Evolutionary conservation across 2,797 vertebrate genomes (phyloP).

Genomic region (Sebastes alutus): DNA sequence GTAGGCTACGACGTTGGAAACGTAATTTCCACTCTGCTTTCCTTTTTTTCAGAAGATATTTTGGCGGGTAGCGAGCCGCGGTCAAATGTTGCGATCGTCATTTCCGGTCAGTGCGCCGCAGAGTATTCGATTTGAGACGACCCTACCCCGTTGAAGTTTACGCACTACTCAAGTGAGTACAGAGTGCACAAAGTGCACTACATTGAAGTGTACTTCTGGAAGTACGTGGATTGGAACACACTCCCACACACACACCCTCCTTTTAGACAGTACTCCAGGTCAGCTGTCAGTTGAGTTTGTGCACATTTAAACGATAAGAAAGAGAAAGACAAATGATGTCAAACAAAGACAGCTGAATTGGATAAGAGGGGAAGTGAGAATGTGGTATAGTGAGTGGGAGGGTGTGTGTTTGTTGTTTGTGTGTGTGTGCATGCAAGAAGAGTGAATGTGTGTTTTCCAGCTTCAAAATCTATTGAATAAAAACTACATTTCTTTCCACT

Average conservation of each 20-base stretch:
- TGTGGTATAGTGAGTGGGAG: constrained; percentile 35
- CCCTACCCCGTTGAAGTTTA: too few relatives aligned
- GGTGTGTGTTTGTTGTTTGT: neutral
- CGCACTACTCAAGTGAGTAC: too few relatives aligned
- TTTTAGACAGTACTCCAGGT: neutral
- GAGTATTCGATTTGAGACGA: too few relatives aligned
- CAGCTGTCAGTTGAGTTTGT: neutral
- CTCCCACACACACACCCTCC: neutral
- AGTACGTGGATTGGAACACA: too few relatives aligned
- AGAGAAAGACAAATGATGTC: neutral
- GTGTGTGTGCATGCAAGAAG: neutral
- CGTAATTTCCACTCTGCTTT: too few relatives aligned
- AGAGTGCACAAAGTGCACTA: too few relatives aligned
- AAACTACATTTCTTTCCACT: neutral
- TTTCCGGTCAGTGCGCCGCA: too few relatives aligned
- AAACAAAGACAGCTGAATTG: constrained; percentile 18
- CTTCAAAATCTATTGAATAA: constrained; percentile 12
- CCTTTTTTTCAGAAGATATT: too few relatives aligned
- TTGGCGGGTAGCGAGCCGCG: too few relatives aligned
- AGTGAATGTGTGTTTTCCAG: constrained; percentile 7
- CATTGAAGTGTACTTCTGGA: too few relatives aligned
- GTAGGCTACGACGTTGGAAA: too few relatives aligned
- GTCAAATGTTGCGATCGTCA: too few relatives aligned
- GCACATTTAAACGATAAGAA: neutral
- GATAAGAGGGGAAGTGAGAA: constrained; percentile 27